Evolutionary conservation across 2,113 vertebrate species (phyloP).

Genomic region (Hippolais icterina): DNA sequence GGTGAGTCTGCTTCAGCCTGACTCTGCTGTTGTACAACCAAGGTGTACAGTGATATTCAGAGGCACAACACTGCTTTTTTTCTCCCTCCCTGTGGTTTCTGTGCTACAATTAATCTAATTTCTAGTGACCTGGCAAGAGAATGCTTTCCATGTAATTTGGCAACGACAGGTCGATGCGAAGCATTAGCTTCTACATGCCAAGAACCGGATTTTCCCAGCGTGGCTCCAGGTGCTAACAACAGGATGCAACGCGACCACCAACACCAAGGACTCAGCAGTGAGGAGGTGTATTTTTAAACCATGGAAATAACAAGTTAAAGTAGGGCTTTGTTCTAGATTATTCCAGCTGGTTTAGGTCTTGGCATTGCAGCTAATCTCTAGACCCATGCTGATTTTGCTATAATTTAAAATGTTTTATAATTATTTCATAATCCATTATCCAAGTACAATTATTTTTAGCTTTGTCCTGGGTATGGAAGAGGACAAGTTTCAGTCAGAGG

Average conservation of each 20-base stretch:
- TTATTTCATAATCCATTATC: conserved; percentile 54
- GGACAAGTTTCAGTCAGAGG: not conserved
- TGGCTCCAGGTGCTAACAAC: conserved; percentile 52
- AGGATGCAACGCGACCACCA: conserved; percentile 17
- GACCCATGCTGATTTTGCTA: conserved; percentile 54
- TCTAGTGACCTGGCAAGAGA: conserved; percentile 46
- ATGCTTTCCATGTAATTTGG: conserved; percentile 35
- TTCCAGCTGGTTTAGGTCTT: conserved; percentile 44
- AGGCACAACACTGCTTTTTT: not conserved
- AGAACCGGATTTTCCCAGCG: conserved; percentile 38
- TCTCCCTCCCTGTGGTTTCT: not conserved
- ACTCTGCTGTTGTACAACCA: not conserved
- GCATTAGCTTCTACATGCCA: conserved; percentile 3
- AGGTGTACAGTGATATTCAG: not conserved
- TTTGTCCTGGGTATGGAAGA: not conserved
- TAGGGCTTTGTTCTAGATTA: conserved; percentile 28
- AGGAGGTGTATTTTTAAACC: conserved; percentile 53
- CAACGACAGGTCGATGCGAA: not conserved
- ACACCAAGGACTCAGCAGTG: not conserved
- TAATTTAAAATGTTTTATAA: conserved; percentile 62
- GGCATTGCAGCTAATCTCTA: conserved; percentile 46
- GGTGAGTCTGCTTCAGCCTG: not conserved
- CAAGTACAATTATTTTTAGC: conserved; percentile 56
- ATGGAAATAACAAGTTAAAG: conserved; percentile 53
- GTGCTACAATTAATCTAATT: conserved; percentile 70